These are phyloP conservation scores for Glareola pratincola DNA, from an alignment of 2,113 vertebrate species.

Conservation along the genomic window DNA sequence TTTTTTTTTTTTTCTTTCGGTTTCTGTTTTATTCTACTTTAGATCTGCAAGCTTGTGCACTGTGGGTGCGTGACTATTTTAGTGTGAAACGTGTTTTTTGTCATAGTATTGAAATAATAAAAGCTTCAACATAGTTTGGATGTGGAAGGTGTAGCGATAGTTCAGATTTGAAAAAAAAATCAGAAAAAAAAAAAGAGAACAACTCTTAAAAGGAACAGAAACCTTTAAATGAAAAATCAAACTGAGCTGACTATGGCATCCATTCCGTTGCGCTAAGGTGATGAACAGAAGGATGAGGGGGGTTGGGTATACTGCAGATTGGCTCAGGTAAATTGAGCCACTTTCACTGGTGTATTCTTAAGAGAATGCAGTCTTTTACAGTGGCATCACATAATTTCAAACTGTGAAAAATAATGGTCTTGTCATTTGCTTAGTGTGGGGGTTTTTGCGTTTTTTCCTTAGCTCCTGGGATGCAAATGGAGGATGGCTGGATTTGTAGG, in stretches of 20 bases:
- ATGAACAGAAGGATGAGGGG: constrained; percentile 17
- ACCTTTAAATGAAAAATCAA: constrained; percentile 61
- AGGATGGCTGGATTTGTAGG: constrained; percentile 8
- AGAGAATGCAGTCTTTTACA: constrained; percentile 35
- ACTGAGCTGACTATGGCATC: constrained; percentile 37
- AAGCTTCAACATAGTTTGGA: constrained; percentile 91
- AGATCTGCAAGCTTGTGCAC: constrained; percentile 97
- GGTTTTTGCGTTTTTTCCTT: constrained; percentile 53
- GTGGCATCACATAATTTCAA: constrained; percentile 58
- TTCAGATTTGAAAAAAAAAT: constrained; percentile 77
- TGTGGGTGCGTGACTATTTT: constrained; percentile 94
- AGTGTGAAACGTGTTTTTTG: constrained; percentile 93
- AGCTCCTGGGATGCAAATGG: constrained; percentile 70
- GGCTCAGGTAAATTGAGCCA: background rate
- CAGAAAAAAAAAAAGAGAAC: constrained; percentile 50
- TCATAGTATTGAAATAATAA: constrained; percentile 88
- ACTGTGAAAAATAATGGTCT: constrained; percentile 72
- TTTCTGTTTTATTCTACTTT: constrained; percentile 75
- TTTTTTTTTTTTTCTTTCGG: background rate
- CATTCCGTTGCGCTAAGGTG: constrained; percentile 50
- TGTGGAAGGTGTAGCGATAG: constrained; percentile 89
- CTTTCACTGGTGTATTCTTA: background rate
- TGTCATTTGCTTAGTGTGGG: constrained; percentile 73
- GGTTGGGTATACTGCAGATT: background rate
- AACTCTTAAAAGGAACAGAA: constrained; percentile 67